Percentiles rank a stretch among this genome's conserved stretches.
Evolutionary conservation across 2,113 vertebrate genomes (phyloP).

Genomic region (Smithornis capensis): DNA sequence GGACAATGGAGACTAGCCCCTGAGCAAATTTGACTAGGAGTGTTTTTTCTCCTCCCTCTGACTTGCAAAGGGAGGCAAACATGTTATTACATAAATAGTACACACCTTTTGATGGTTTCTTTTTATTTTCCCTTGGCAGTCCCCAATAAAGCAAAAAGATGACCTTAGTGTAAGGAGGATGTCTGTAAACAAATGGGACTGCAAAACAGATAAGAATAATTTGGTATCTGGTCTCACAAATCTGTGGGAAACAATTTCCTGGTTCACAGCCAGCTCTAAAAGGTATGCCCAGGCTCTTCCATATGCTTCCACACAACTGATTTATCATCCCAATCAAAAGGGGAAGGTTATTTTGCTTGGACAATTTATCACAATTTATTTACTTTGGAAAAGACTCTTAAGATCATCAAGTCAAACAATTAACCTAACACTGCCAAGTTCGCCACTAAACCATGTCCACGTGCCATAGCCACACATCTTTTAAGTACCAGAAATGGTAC

Average conservation of each 20-base stretch:
- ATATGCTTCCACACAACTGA: not conserved
- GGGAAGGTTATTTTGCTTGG: rapidly evolving
- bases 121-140: not conserved
- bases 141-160: not conserved
- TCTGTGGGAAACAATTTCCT: not conserved
- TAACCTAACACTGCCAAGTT: not conserved
- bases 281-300: not conserved
- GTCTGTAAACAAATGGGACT: not conserved
- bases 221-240: not conserved
- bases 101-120: not conserved
- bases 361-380: not conserved
- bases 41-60: not conserved
- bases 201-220: not conserved
- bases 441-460: not conserved
- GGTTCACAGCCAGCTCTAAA: not conserved
- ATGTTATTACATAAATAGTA: not conserved
- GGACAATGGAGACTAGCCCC: not conserved
- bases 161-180: not conserved
- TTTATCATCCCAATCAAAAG: not conserved
- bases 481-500: not conserved
- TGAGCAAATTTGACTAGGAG: not conserved
- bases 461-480: not conserved
- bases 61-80: not conserved
- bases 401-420: not conserved
- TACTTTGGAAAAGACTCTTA: not conserved